Base-by-base conservation (phyloP, 2,888 invertebrate genomes). In the Acleris emargana region DNA sequence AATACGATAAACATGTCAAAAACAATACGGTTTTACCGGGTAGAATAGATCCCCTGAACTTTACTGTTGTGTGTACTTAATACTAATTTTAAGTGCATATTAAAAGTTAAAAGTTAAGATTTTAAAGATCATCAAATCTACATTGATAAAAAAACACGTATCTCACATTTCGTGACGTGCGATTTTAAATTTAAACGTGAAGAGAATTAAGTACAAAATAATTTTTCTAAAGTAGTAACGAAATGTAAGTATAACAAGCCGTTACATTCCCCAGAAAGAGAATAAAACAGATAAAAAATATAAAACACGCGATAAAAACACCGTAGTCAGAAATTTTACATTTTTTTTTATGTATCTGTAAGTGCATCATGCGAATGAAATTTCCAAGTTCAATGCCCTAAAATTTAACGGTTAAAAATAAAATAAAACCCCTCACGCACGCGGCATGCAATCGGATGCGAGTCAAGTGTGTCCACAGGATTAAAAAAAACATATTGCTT, bases 371-470 rank as follows among this genome's bases (percentile, higher is more conserved):
- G 62, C 59, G 16, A 49, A 58, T 59, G 58, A 62, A 43, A 62
- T 69, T 66, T 60, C 50, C 42, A 61, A 52, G 69, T 71, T 71
- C 68, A 69, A 62, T 49, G 64, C n/a, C 62, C 69, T 54, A 58
- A 64, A 60, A 60, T 68, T 69, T 68, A 62, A 54, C 54, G 50
- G 59, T 38, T 62, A 64, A 67, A 68, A 68, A 67, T 52, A 51
- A 59, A 57, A 58, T 32, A 54, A 38, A 58, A 32, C 32, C 52
- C 17, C 57, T 45, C 38, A 66, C 55, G 38, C 38, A 38, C 51
- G 51, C 57, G 47, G 57, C 55, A 50, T 54, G 54, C 50, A 61
- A 66, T 57, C 57, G 51, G 60, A 57, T 45, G 57, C 45, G 54
- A 38, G 54, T 38, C 9, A 32, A 32, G 32, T 54, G 64, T 54